Base-by-base conservation (phyloP, 2,797 vertebrate genomes). In the Acanthornis magna region DNA sequence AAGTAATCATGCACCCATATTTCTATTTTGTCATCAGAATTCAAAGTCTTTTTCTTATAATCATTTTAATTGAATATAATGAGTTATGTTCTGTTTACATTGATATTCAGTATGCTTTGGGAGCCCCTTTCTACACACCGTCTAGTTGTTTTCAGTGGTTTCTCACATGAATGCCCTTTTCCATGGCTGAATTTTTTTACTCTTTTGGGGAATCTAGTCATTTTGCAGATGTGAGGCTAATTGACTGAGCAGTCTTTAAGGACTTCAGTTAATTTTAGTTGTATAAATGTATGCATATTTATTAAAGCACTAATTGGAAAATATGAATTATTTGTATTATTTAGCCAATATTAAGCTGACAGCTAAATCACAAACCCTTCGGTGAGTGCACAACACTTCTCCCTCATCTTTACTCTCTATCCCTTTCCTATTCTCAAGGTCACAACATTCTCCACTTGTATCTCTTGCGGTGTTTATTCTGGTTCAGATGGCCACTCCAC, bases 401-500 rank as follows among this genome's bases (percentile, higher is more conserved):
- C 18, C 43, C 51, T 83, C 55, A 34, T 53, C 55, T 63, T 57
- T 61, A 61, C 63, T 76, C 42, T 57, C 22, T 26, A 21, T 7
- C 2, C 16, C 34, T 76, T 93, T 89, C 25, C 23, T 67, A 3
- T 60, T 78, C 55, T 74, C 67, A 89, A 88, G 92, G 77, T 91
- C 79, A 50, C 0, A 1, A 43, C 30, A 70, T 38, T 61, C 60
- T 62, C 57, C 77, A 30, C 34, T 71, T 67, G 9, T 6, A 62
- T 27, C 16, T 19, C 26, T 72, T 47, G 40, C 32, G 62, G 73
- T 47, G 62, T 83, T 93, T 95, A 76, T 71, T 84, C 73, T 81
- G 50, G 53, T 80, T 95, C 77, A 82, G 22, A 83, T 22, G 29
- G 83, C 43, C 74, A 66, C 63, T 90, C 34, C 55, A 63, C 71